A percentile compares a stretch with the other conserved stretches of the same genome.
Conservation (phyloP, 2,797 vertebrate species). For the Taenioides sp. region DNA sequence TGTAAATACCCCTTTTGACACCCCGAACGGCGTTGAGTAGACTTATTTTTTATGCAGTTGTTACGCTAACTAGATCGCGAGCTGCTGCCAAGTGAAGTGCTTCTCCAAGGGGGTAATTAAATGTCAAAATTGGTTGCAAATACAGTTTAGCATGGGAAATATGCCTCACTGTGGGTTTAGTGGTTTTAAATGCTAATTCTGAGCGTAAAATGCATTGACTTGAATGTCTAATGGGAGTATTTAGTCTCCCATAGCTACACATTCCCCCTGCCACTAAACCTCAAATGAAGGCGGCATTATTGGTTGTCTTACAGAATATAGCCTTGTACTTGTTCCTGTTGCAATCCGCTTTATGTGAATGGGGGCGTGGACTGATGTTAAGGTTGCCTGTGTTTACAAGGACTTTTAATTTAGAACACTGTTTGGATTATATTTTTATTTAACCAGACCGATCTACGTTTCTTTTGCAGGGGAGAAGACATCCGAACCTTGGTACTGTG, state of each 20-base stretch:
- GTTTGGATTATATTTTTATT: neutral
- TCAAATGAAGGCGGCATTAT: neutral
- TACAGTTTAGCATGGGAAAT: slow-evolving; percentile 20
- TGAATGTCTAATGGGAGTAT: neutral
- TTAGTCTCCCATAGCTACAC: neutral
- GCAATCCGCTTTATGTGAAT: neutral
- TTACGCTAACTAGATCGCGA: slow-evolving; percentile 35
- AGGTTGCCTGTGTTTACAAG: neutral
- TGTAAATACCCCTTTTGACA: slow-evolving; percentile 65
- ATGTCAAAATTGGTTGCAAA: slow-evolving; percentile 37
- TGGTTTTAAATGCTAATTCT: slow-evolving; percentile 2
- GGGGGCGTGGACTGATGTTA: neutral
- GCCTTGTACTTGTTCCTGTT: neutral
- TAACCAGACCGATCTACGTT: neutral
- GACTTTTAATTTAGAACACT: neutral
- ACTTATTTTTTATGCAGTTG: slow-evolving; percentile 46
- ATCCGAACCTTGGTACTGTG: too few relatives aligned
- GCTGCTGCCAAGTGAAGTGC: slow-evolving; percentile 19
- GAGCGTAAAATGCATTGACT: neutral
- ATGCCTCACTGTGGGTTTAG: neutral
- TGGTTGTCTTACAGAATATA: neutral
- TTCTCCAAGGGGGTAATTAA: slow-evolving; percentile 36
- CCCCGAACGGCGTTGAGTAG: slow-evolving; percentile 31
- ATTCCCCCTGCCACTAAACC: neutral
- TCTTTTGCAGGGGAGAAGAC: too few relatives aligned